Evolutionary conservation across 2,113 vertebrate genomes (phyloP), one percentile per base, ranked within the genome.

Genomic region (Corythornis cristatus): DNA sequence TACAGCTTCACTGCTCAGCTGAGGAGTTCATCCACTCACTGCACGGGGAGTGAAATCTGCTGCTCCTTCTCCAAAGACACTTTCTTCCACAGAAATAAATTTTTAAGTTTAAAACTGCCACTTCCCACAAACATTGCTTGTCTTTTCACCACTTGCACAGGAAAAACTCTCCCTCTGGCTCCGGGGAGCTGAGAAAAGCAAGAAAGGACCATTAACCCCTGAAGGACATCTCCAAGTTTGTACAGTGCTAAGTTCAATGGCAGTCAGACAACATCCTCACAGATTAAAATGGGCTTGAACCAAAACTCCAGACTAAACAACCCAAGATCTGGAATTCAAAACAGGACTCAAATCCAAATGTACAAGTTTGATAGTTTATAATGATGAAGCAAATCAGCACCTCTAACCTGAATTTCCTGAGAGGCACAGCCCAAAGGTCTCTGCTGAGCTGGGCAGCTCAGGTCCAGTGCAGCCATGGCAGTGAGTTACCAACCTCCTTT

Each of bases 241-340:
- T 48, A 42, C n/a, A 80, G 56, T 7, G 26, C 45, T 9, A 14
- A 74, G 61, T 28, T n/a, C 72, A 68, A 42, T 2, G 73, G 65
- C 83, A 77, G 72, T 28, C 56, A 62, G 77, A 73, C 77, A 90
- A 77, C 90, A 91, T 25, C 62, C 45, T 94, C 83, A 35, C 83
- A 73, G 75, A 25, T 15, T 40, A 19, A 83, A 90, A 71, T 3
- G 21, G 56, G 64, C 64, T 83, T 40, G 40, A 93, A 70, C 23
- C 45, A 62, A 73, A 90, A 77, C 60, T 68, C 51, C 16, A 8
- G n/a, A 51, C 35, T 65, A 42, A 90, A 91, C 84, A 53, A 12
- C 0, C 17, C 61, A 13, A 82, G 70, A 1, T 23, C 33, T 46
- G 42, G 61, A 90, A 84, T 65, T 48, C 0, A 0, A 75, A 90